Base-by-base conservation (phyloP, 2,888 invertebrate species). In the Drosophila histrio region DNA sequence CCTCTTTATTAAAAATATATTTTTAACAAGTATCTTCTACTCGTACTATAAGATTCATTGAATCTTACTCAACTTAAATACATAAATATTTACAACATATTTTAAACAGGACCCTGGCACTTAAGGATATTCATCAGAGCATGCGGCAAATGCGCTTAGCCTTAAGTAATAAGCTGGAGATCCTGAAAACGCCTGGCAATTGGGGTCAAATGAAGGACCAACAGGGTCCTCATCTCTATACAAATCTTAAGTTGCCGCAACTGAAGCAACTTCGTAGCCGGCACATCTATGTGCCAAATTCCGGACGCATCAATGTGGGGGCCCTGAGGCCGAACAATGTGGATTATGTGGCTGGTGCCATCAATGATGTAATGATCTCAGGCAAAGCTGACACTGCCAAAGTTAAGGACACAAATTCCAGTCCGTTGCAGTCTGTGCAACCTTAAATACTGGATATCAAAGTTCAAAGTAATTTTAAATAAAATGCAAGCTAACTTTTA, bases 291-390 rank as follows among this genome's bases (percentile, higher is more conserved):
- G 49, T 78, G 15, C 64, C 69, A 8, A 44, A 46, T 22, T 67
- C 63, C 9, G 79, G 79, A 13, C 69, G 79, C 21, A 64, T 70
- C n/a, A 78, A 76, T 49, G 28, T 76, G 5, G 59, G 64, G 5
- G 61, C 62, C 9, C 21, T 78, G 6, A 47, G 17, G 8, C 11
- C 47, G 1, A 32, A 13, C 9, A 66, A 69, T 47, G 43, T 78
- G 5, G 66, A 72, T 5, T 49, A 50, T 58, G 62, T 78, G 28
- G 79, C 72, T 17, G 30, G 28, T 0, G 71, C 67, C 44, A 57
- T 77, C 21, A 53, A 72, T 26, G 66, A 75, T 39, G 68, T 79
- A 3, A 34, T 68, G 39, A 21, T 38, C 2, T 8, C 36, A 1
- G 13, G 2, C 9, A 44, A 26, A 36, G 36, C 11, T 0, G 19